These are phyloP conservation scores for Lithophane leautieri DNA, from an alignment of 2,888 invertebrate species.

Conservation along the genomic window DNA sequence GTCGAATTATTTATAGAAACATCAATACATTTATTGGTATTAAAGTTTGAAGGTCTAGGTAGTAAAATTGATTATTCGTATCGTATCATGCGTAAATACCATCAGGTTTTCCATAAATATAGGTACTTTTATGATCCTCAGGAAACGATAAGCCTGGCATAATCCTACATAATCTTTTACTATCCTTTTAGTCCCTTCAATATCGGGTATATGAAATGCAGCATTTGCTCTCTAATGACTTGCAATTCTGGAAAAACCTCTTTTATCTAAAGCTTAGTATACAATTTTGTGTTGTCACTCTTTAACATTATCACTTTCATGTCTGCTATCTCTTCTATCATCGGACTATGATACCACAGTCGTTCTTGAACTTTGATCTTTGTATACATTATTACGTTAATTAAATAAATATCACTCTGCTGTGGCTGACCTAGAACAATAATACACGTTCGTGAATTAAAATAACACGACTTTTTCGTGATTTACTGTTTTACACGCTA, in stretches of 20 bases:
- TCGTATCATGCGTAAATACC: constrained; percentile 25
- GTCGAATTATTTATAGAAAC: constrained; percentile 21
- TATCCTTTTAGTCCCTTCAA: constrained; percentile 13
- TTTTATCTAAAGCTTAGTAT: constrained; percentile 48
- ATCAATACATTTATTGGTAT: constrained; percentile 18
- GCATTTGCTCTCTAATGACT: constrained; percentile 19
- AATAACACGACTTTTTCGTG: constrained; percentile 8
- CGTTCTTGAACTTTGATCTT: constrained; percentile 43
- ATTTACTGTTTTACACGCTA: constrained; percentile 18
- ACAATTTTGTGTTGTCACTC: constrained; percentile 32
- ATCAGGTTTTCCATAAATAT: constrained; percentile 17
- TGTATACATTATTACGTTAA: constrained; percentile 29
- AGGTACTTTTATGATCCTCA: constrained; percentile 25
- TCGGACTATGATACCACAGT: constrained; percentile 2
- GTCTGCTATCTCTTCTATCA: constrained; percentile 39
- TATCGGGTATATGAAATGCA: constrained; percentile 27
- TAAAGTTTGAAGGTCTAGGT: constrained; percentile 17
- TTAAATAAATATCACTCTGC: constrained; percentile 36
- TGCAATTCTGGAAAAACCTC: constrained; percentile 22
- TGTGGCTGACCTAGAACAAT: constrained; percentile 54
- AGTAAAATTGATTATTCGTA: constrained; percentile 17
- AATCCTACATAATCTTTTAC: constrained; percentile 31
- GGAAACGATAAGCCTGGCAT: constrained; percentile 31
- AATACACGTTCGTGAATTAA: constrained; percentile 41
- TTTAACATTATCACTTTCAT: constrained; percentile 38